These are phyloP conservation scores for Peromyscus nudipes DNA, from an alignment of 2,797 vertebrate genomes.

Conservation along the genomic window DNA sequence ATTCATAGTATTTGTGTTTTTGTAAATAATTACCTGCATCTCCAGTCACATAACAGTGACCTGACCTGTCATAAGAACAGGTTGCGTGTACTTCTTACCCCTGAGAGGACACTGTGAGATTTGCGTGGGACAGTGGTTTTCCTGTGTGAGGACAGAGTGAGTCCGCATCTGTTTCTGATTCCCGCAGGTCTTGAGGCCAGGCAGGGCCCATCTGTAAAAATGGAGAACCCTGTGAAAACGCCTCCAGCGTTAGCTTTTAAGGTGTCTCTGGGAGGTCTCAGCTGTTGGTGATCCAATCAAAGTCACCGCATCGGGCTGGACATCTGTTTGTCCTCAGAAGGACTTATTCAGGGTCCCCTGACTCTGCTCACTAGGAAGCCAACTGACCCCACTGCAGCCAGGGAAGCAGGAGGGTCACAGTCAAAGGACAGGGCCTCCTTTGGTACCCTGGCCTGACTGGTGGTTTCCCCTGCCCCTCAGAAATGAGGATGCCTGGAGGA, in stretches of 20 bases:
- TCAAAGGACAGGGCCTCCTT: neutral
- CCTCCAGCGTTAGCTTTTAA: constrained; percentile 71
- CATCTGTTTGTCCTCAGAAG: constrained; percentile 79
- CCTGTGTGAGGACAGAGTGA: neutral
- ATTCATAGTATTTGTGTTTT: neutral
- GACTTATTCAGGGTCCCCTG: constrained; percentile 54
- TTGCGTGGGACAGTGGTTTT: neutral
- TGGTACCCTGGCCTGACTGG: neutral
- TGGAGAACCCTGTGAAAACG: constrained; percentile 73
- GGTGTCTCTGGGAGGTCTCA: constrained; percentile 72
- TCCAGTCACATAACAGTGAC: neutral
- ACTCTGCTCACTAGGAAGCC: constrained; percentile 21
- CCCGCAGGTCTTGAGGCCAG: constrained; percentile 72
- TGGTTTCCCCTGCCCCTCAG: too few relatives aligned
- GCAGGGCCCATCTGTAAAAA: constrained; percentile 68
- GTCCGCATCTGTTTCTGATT: constrained; percentile 81
- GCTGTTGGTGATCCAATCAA: constrained; percentile 55
- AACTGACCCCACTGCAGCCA: neutral
- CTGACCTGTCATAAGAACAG: neutral
- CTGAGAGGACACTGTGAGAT: neutral
- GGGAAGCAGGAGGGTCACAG: neutral
- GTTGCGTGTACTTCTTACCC: neutral
- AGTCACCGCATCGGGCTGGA: constrained; percentile 21
- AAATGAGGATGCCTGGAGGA: neutral
- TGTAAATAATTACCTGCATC: neutral